phyloP scores from a whole-genome alignment of 2,113 vertebrate species.

The Gnathonemus echidnorhynchus region DNA sequence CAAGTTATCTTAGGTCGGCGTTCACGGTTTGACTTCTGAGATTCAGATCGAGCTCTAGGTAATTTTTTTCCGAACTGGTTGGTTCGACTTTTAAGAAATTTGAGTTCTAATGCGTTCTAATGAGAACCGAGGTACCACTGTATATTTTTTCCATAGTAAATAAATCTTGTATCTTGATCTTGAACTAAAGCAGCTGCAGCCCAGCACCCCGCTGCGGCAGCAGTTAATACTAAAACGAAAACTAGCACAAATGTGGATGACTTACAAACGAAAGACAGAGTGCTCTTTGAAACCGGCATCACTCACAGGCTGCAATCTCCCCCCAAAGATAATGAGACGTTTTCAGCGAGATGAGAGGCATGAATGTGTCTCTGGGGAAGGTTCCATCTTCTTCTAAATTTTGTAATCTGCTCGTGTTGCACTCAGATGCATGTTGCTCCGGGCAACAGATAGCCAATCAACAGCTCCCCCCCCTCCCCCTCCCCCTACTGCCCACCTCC shows the following conservation, averaged over 20 bases:
- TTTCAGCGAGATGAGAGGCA: neutral
- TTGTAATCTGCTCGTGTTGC: conserved; percentile 5
- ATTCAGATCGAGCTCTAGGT: too few species aligned
- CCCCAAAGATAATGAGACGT: neutral
- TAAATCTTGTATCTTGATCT: neutral
- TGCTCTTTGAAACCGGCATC: neutral
- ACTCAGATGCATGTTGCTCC: conserved; percentile 3
- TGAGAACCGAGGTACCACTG: too few species aligned
- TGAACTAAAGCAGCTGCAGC: neutral
- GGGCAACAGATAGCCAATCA: conserved; percentile 11
- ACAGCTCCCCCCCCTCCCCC: neutral
- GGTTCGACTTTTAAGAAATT: too few species aligned
- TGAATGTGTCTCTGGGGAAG: neutral
- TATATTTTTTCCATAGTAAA: neutral
- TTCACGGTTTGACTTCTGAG: too few species aligned
- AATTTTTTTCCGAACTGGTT: too few species aligned
- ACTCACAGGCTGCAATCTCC: neutral
- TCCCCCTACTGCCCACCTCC: neutral
- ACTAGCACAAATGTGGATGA: neutral
- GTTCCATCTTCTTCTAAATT: neutral
- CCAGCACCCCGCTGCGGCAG: neutral
- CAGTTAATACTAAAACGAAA: neutral
- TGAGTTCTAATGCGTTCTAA: too few species aligned
- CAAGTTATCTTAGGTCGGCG: too few species aligned
- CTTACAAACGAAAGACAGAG: neutral